These are phyloP conservation scores for Xestia c-nigrum DNA, from an alignment of 2,888 invertebrate genomes.

Conservation along the genomic window DNA sequence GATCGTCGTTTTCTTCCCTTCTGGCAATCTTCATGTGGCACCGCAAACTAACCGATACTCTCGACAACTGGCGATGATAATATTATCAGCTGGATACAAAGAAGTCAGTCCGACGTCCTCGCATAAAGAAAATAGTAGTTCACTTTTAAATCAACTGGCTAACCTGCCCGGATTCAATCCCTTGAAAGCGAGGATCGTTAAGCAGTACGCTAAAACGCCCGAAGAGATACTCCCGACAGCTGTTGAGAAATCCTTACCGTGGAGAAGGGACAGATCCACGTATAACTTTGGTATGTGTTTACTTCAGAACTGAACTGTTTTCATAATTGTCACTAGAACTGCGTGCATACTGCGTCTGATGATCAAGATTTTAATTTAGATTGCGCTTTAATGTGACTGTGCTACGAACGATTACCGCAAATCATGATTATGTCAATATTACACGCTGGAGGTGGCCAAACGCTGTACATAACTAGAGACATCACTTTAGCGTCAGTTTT, in stretches of 20 bases:
- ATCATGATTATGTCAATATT: constrained; percentile 54
- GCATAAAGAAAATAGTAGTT: constrained; percentile 92
- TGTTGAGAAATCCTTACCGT: constrained; percentile 95
- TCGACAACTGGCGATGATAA: constrained; percentile 84
- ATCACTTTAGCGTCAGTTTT: constrained; percentile 32
- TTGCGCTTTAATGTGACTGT: constrained; percentile 57
- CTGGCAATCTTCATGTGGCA: constrained; percentile 89
- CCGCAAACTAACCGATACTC: constrained; percentile 84
- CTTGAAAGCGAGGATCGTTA: constrained; percentile 93
- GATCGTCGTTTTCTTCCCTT: constrained; percentile 90
- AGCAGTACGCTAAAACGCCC: constrained; percentile 92
- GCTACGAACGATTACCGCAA: constrained; percentile 58
- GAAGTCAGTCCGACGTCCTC: constrained; percentile 90
- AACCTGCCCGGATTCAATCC: constrained; percentile 93
- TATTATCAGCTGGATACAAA: constrained; percentile 87
- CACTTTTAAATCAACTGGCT: constrained; percentile 93
- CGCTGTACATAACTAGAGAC: constrained; percentile 29
- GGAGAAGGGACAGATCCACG: constrained; percentile 94
- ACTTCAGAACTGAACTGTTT: constrained; percentile 74
- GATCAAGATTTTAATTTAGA: constrained; percentile 73
- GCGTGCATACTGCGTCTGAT: constrained; percentile 75
- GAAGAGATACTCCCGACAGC: constrained; percentile 93
- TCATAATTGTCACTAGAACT: constrained; percentile 70
- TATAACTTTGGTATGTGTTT: constrained; percentile 93
- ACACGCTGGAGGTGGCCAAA: constrained; percentile 32